Base-by-base conservation (phyloP, 2,113 vertebrate genomes). In the Siphamia tubifer region DNA sequence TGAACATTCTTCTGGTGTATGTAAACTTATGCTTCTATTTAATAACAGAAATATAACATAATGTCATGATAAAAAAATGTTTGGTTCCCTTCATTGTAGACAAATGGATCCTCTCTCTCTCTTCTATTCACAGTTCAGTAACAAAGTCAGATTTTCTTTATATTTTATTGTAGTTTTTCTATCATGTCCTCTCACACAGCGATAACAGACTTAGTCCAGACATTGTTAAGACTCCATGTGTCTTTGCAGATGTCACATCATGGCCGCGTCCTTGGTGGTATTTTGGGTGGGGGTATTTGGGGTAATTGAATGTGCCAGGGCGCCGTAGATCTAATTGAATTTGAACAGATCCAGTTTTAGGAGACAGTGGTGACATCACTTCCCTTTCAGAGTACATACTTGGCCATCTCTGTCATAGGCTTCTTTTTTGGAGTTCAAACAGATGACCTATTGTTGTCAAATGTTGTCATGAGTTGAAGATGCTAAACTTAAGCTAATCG, bases 391-490 rank as follows among this genome's bases (percentile, higher is more conserved):
- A 65, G 76, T 51, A 53, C 88, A 91, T 91, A 84, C 76, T 91
- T 91, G 58, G 58, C 66, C 62, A 56, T 68, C 49, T 85, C 76
- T 80, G 85, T 91, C 88, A 92, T 86, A 56, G 64, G 68, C 62
- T 70, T 71, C 38, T 42, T 86, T 86, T 87, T 76, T 81, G 54
- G 62, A 58, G 67, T 56, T 20, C 80, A 89, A n/a, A 93, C 91
- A 92, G 83, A 89, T 90, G 79, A 90, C 79, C 80, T 85, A 91
- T 91, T 92, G 90, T 92, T 51, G 66, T 67, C 16, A 19, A 36
- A 62, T 3, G 49, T 44, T 56, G 60, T 79, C 27, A 66, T 56
- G 57, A 54, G 44, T 47, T 66, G 63, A 68, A 63, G 44, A 60
- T 65, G 38, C 30, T 40, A 25, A 10, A 67, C 43, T 72, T 5